A percentile compares a stretch with the other conserved stretches of the same genome.
phyloP scores from a whole-genome alignment of 1,140 invertebrate genomes.

The Plodia interpunctella region DNA sequence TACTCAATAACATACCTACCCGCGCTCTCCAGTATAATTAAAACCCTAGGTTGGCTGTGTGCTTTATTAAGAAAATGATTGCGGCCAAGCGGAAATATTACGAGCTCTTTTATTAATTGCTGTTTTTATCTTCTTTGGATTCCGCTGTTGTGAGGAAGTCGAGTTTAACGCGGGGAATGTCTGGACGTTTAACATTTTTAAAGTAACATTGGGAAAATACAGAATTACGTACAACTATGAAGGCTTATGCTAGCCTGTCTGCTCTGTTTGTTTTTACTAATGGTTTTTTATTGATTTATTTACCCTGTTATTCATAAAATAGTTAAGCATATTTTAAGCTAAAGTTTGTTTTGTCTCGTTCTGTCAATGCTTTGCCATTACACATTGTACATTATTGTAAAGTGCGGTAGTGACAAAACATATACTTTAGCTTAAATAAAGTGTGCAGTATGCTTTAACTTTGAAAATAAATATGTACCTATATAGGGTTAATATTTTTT shows the following conservation, averaged over 20 bases:
- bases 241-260: neutral
- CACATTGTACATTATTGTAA: too few relatives aligned
- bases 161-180: neutral
- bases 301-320: too few relatives aligned
- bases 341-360: too few relatives aligned
- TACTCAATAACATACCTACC: neutral
- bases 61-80: conserved; percentile 14
- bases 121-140: conserved; percentile 10
- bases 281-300: too few relatives aligned
- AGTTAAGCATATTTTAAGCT: too few relatives aligned
- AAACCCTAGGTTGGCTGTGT: neutral
- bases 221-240: neutral
- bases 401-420: too few relatives aligned
- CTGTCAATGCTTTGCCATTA: too few relatives aligned
- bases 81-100: conserved; percentile 8
- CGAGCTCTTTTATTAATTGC: conserved; percentile 12
- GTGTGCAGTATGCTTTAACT: too few relatives aligned
- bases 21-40: neutral
- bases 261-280: too few relatives aligned
- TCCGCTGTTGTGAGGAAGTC: neutral
- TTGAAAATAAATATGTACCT: too few relatives aligned
- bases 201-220: neutral
- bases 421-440: too few relatives aligned
- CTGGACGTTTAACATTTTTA: neutral
- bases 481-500: too few relatives aligned